Base-by-base conservation (phyloP, 2,113 vertebrate genomes). In the Gyps fulvus region DNA sequence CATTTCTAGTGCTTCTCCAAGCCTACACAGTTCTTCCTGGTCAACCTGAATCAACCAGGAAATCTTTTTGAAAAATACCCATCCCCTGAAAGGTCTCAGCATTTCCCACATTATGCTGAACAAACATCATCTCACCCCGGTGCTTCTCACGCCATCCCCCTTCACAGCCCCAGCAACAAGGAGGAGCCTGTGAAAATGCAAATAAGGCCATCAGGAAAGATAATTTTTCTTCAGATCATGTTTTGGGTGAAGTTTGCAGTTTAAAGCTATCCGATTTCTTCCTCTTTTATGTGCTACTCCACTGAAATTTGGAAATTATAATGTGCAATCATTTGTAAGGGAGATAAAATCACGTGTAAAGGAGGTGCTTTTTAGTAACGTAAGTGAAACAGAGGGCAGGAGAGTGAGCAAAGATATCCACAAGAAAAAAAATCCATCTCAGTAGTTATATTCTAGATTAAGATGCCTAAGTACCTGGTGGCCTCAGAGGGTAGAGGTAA, bases 101-200 rank as follows among this genome's bases (percentile, higher is more conserved):
- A 0, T 76, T 94, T 85, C 87, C 74, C 26, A 34, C 4, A 0
- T 65, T 61, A 14, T 0, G 0, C 12, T 42, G 71, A 34, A 42
- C 85, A 95, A 95, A 80, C 34, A 70, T 10, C 45, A 54, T 54
- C 66, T 25, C 29, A 52, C 14, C 38, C 36, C 4, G 0, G n/a
- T 1, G 2, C 38, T 73, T 85, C 49, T 88, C 65, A 45, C 3
- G 3, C 55, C 59, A 49, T 43, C 40, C n/a, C 21, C 47, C 43
- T 73, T 52, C 57, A 20, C 43, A 58, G 58, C 38, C 52, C 25
- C 52, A 69, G 59, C 40, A 49, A 65, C 20, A 52, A 45, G 42
- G 42, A 81, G 15, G 52, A 69, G 38, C 29, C 32, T 59, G 34
- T 61, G 42, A 67, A 90, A 92, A 96, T 70, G 63, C 67, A 90